Conservation (phyloP, 2,797 vertebrate species). For the Ctenochaetus hawaiiensis region DNA sequence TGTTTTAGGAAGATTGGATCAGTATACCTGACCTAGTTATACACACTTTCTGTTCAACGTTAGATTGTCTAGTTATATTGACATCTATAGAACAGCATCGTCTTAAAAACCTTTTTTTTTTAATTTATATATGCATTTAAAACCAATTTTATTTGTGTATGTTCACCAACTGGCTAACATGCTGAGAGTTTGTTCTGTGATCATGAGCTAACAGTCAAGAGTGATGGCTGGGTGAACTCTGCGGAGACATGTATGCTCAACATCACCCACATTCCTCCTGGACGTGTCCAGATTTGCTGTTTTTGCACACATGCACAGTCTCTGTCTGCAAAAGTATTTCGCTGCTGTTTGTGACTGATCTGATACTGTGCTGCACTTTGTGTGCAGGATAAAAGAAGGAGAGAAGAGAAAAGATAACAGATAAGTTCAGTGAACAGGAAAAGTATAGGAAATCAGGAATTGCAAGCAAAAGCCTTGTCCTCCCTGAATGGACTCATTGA, state of each 20-base stretch:
- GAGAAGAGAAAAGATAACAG: not conserved
- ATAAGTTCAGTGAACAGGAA: conserved; percentile 1
- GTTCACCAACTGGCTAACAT: not conserved
- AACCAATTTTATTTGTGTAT: not conserved
- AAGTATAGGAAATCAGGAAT: not conserved
- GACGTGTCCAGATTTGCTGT: conserved; percentile 70
- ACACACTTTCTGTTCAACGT: not conserved
- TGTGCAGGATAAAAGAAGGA: not conserved
- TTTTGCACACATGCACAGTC: not conserved
- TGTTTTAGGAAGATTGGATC: conserved; percentile 22
- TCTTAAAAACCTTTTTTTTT: not conserved
- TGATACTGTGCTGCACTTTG: not conserved
- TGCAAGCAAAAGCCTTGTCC: not conserved
- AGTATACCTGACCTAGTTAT: conserved; percentile 3
- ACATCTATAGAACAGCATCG: not conserved
- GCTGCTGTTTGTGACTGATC: conserved; percentile 4
- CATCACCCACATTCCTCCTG: conserved; percentile 63
- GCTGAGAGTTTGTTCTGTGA: not conserved
- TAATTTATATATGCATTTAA: too few species aligned
- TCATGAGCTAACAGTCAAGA: not conserved
- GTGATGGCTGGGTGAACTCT: conserved; percentile 41
- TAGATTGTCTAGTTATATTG: not conserved
- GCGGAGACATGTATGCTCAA: conserved; percentile 41
- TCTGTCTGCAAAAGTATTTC: not conserved
- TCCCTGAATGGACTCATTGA: not conserved